phyloP scores from a whole-genome alignment of 1,140 invertebrate genomes.

The Plodia interpunctella region DNA sequence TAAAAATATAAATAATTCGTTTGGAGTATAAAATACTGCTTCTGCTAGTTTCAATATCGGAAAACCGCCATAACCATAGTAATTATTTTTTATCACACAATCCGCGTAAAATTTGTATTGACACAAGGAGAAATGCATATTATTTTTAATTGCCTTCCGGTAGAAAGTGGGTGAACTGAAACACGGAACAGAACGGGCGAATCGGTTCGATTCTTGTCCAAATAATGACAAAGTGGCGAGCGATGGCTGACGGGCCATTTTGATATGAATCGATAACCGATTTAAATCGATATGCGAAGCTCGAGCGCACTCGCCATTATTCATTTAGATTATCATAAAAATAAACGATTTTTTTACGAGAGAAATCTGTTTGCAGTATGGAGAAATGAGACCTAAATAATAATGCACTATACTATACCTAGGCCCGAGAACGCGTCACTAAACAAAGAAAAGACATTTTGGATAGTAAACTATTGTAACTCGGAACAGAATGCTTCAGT shows the following conservation, averaged over 20 bases:
- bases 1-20: too few relatives aligned
- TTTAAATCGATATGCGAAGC: background rate
- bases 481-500: too few relatives aligned
- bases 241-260: background rate
- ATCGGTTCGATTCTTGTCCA: constrained; percentile 46
- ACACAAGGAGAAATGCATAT: constrained; percentile 63
- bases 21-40: too few relatives aligned
- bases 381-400: too few relatives aligned
- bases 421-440: too few relatives aligned
- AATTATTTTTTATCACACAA: background rate
- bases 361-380: background rate
- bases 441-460: too few relatives aligned
- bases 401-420: too few relatives aligned
- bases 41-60: too few relatives aligned
- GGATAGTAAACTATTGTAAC: too few relatives aligned
- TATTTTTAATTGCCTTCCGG: constrained; percentile 67
- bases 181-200: constrained; percentile 41
- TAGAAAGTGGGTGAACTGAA: constrained; percentile 67
- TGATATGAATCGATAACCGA: constrained; percentile 4
- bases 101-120: constrained; percentile 17
- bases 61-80: too few relatives aligned
- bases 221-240: constrained; percentile 46
- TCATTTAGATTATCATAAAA: background rate
- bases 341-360: background rate
- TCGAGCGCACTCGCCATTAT: background rate